Base-by-base conservation (phyloP, 2,888 invertebrate species). In the Athetis lepigone region DNA sequence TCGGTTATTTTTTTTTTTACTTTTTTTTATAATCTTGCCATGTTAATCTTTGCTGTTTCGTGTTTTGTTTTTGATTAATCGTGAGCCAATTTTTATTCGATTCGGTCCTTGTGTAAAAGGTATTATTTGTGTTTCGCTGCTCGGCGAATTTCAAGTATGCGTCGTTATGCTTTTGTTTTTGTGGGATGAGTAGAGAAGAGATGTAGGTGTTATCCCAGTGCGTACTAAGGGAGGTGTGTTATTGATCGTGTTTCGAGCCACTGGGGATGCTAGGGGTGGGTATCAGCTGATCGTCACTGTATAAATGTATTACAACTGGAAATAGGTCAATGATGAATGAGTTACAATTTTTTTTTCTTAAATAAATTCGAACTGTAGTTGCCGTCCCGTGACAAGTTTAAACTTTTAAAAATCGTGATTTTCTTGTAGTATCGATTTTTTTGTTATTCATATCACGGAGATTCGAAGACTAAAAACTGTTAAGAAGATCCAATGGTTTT, bases 1-100 rank as follows among this genome's bases (percentile, higher is more conserved):
- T 62, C 43, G 83, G 86, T 88, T 85, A 81, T 84, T 86, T 85
- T 88, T 89, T 85, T 84, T 83, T 82, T 87, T 84, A 83, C 16
- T 87, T 87, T 89, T 89, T 61, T 77, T 63, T 76, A 76, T 92
- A 92, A 92, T 93, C 91, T 92, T 88, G 86, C 85, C 88, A 89
- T 92, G 92, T 92, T 93, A 92, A 92, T 92, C 92, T 93, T 88
- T 88, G 81, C 87, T 89, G 90, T 92, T 92, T 88, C 89, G 84
- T 86, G 85, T 86, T 89, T 90, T 89, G 86, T 91, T 90, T 91
- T 90, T 90, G 87, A 89, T 90, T 88, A 88, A 92, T 90, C 87
- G 85, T 79, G 84, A 86, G 80, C 85, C 81, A 86, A 84, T 88
- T 85, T 85, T 84, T 86, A 84, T 87, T 86, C 85, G 85, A 87